Evolutionary conservation across 2,888 invertebrate species (phyloP), one percentile per base, ranked within the genome.

Genomic region (Tachystola acroxantha): DNA sequence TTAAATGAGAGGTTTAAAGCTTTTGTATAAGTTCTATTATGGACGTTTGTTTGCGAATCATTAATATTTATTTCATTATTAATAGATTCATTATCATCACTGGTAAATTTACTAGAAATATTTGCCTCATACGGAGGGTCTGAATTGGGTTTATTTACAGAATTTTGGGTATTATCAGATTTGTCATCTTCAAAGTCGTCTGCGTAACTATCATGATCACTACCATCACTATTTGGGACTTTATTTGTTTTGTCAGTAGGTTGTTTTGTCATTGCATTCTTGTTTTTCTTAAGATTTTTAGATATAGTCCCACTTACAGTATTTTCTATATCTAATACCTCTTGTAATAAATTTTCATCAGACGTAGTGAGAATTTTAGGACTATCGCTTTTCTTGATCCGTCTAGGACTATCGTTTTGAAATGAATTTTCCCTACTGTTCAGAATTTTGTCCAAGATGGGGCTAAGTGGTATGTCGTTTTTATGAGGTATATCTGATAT

Each of bases 131-230:
- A 26, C 7, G 10, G 4, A 2, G 33, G 10, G 14, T 11, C 38
- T 9, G 30, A 37, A 22, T 36, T 12, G 13, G 24, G 32, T 20
- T 37, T 29, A 13, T 41, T 46, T 32, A 31, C 44, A 20, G 49
- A 50, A 25, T 45, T 37, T 22, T 36, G 47, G 10, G 65, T 62
- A n/a, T 46, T 45, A 19, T 71, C 67, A 2, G 78, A 69, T 45
- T 74, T 77, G n/a, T 79, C 79, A 33, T 77, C 80, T 51, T 87
- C 87, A 50, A 88, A 88, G 53, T 88, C 87, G 50, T 88, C 87
- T 33, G 50, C 74, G 45, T 87, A 87, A 37, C 76, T 85, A 29
- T 75, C 68, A 45, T 64, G 69, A 25, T 54, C 61, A 13, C 47
- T 47, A 29, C 48, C 56, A 22, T 56, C 53, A 13, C 42, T 34